phyloP scores from a whole-genome alignment of 2,888 invertebrate genomes.

The Amphipyra berbera region DNA sequence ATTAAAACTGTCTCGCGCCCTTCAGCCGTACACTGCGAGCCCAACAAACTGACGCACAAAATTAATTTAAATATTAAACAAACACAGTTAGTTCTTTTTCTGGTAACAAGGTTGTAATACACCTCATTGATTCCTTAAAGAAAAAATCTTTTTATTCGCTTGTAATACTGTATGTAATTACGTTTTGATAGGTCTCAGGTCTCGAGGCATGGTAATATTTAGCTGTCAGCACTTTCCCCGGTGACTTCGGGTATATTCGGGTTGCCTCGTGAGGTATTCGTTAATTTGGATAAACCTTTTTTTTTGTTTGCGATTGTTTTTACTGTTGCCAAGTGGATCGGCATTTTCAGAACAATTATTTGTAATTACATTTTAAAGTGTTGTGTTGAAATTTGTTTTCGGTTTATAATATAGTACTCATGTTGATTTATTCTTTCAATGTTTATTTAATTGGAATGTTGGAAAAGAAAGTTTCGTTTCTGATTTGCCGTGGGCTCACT shows the following conservation, averaged over 20 bases:
- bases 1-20: slow-evolving; percentile 66
- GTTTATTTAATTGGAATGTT: slow-evolving; percentile 36
- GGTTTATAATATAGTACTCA: slow-evolving; percentile 43
- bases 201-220: slow-evolving; percentile 72
- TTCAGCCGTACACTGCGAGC: slow-evolving; percentile 57
- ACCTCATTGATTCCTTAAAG: slow-evolving; percentile 73
- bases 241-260: slow-evolving; percentile 56
- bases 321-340: slow-evolving; percentile 53
- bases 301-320: slow-evolving; percentile 56
- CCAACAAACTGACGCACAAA: slow-evolving; percentile 59
- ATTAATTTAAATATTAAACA: slow-evolving; percentile 73
- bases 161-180: slow-evolving; percentile 73
- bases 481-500: neutral
- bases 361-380: slow-evolving; percentile 57
- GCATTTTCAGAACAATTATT: slow-evolving; percentile 54
- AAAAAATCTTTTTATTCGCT: slow-evolving; percentile 65
- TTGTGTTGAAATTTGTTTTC: slow-evolving; percentile 46
- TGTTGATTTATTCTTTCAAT: slow-evolving; percentile 47
- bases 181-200: slow-evolving; percentile 71
- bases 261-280: slow-evolving; percentile 61
- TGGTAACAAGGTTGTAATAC: slow-evolving; percentile 63
- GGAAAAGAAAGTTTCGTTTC: slow-evolving; percentile 21
- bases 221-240: slow-evolving; percentile 77
- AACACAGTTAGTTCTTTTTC: slow-evolving; percentile 66
- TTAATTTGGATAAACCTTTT: slow-evolving; percentile 57